Percentiles rank a stretch among this genome's conserved stretches.
Conservation (phyloP, 2,113 vertebrate genomes). For the Erythrolamprus reginae region DNA sequence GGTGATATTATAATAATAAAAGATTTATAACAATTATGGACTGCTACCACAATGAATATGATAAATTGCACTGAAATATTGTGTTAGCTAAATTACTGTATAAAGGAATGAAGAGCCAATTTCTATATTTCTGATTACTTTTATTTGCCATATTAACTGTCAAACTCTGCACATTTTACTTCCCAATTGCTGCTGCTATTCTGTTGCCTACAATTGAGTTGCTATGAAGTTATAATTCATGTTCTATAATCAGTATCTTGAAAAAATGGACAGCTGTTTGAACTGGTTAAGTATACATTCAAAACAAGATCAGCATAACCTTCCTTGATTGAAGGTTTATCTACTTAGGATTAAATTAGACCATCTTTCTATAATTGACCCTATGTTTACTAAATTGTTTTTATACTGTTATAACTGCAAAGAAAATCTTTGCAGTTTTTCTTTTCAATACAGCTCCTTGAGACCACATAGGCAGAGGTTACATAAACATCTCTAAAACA, state of each 20-base stretch:
- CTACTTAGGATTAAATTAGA: background rate
- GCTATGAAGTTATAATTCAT: background rate
- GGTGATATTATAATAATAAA: background rate
- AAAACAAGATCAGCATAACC: background rate
- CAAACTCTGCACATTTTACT: background rate
- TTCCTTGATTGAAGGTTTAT: background rate
- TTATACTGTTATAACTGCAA: background rate
- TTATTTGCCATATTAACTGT: background rate
- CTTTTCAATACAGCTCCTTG: background rate
- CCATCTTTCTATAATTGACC: background rate
- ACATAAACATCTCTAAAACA: background rate
- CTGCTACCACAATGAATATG: background rate
- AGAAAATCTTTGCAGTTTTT: background rate
- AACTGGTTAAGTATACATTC: background rate
- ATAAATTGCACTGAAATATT: background rate
- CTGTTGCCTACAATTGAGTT: background rate
- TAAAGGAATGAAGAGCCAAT: background rate
- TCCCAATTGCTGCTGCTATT: background rate
- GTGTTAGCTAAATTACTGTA: background rate
- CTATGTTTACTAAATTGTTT: background rate
- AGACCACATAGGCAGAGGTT: background rate
- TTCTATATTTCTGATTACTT: background rate
- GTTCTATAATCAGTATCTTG: background rate
- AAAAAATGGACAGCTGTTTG: background rate
- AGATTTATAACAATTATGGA: background rate